Evolutionary conservation across 2,113 vertebrate species (phyloP).

Genomic region (Maylandia zebra): DNA sequence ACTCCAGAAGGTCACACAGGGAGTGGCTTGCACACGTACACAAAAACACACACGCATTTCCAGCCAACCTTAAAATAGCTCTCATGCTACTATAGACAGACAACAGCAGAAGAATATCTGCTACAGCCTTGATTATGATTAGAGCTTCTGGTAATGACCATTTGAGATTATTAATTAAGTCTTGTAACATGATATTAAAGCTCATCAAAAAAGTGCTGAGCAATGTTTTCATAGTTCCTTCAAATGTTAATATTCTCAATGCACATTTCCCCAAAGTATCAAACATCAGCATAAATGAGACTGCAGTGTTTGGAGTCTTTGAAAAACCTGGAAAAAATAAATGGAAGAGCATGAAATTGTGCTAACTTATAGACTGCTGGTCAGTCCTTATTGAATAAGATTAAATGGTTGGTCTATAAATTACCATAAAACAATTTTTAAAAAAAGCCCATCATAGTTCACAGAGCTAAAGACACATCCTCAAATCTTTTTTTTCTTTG

Average conservation of each 20-base stretch:
- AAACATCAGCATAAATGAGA: background rate
- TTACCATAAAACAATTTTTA: background rate
- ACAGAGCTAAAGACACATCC: background rate
- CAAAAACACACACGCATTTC: background rate
- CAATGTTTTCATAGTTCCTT: background rate
- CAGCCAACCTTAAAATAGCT: conserved; percentile 49
- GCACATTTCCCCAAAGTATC: background rate
- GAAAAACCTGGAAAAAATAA: background rate
- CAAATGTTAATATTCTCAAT: background rate
- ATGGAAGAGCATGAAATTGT: background rate
- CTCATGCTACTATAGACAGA: background rate
- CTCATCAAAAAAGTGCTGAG: background rate
- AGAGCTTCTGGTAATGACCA: background rate
- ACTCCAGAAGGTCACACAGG: conserved; percentile 65
- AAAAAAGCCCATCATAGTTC: background rate
- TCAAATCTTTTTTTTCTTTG: background rate
- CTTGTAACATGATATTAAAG: background rate
- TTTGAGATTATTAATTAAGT: background rate
- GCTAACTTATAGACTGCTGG: background rate
- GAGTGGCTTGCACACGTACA: conserved; percentile 34
- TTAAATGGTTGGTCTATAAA: background rate
- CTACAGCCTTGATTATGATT: background rate
- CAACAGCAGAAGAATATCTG: background rate
- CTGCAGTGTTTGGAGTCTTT: background rate
- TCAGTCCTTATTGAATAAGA: background rate